Conservation (phyloP, 1,140 invertebrate species). For the Pissodes strobi region DNA sequence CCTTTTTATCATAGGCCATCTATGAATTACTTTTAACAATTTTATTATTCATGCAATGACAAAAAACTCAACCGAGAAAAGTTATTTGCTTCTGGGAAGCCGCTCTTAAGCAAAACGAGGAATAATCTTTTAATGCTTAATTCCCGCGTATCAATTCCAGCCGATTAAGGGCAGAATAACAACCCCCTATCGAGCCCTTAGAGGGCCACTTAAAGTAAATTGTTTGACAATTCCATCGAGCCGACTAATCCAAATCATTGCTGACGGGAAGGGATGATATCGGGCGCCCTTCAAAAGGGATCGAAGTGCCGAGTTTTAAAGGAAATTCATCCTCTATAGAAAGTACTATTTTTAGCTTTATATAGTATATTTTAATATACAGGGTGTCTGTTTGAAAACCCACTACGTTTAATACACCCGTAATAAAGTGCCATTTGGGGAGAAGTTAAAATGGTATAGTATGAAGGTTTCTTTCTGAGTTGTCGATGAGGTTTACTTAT, state of each 20-base stretch:
- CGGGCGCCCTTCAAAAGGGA: conserved; percentile 6
- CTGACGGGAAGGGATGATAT: conserved; percentile 19
- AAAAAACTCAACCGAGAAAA: background rate
- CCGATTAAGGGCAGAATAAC: conserved; percentile 32
- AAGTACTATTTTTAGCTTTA: no score
- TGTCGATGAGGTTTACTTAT: no score
- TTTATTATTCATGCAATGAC: background rate
- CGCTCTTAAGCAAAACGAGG: background rate
- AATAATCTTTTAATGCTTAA: conserved; percentile 7
- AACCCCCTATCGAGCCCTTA: conserved; percentile 29
- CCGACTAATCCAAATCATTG: conserved; percentile 37
- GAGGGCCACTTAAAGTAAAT: conserved; percentile 38
- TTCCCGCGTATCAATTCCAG: conserved; percentile 31
- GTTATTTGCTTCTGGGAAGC: no score
- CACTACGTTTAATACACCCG: no score
- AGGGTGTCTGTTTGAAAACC: no score
- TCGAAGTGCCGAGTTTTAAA: no score
- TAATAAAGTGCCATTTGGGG: no score
- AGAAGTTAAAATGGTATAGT: no score
- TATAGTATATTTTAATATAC: no score
- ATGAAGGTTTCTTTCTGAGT: no score
- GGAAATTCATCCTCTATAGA: no score
- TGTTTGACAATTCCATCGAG: conserved; percentile 38
- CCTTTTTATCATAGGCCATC: no score
- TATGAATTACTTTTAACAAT: background rate